Conservation (phyloP, 2,888 invertebrate genomes). For the Watsonalla binaria region DNA sequence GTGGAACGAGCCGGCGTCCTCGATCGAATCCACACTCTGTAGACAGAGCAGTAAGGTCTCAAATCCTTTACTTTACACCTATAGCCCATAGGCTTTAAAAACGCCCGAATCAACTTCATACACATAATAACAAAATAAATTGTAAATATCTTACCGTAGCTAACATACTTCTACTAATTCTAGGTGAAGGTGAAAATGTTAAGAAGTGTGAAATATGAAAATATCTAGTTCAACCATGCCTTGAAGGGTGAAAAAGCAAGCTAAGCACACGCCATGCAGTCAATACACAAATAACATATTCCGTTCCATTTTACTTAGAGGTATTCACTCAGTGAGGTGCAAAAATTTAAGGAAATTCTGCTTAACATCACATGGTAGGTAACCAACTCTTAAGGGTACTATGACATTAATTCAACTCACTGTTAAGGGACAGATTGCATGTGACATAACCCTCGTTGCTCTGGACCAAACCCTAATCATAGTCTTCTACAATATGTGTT, state of each 20-base stretch:
- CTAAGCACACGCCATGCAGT: conserved; percentile 31
- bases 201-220: conserved; percentile 2
- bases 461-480: no score
- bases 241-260: conserved; percentile 31
- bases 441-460: no score
- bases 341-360: no score
- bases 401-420: no score
- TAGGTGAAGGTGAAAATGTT: conserved; percentile 5
- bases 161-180: background rate
- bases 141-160: background rate
- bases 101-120: background rate
- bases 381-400: no score
- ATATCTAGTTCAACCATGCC: conserved; percentile 17
- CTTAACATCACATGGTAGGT: no score
- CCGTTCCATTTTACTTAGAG: background rate
- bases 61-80: background rate
- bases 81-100: background rate
- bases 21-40: conserved; percentile 92
- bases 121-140: background rate
- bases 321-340: no score
- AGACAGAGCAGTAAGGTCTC: conserved; percentile 14
- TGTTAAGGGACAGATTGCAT: no score
- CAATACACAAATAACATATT: conserved; percentile 4
- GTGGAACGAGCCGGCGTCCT: conserved; percentile 86
- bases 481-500: no score